These are phyloP conservation scores for Aphelocoma coerulescens DNA, from an alignment of 2,113 vertebrate genomes.

Conservation along the genomic window DNA sequence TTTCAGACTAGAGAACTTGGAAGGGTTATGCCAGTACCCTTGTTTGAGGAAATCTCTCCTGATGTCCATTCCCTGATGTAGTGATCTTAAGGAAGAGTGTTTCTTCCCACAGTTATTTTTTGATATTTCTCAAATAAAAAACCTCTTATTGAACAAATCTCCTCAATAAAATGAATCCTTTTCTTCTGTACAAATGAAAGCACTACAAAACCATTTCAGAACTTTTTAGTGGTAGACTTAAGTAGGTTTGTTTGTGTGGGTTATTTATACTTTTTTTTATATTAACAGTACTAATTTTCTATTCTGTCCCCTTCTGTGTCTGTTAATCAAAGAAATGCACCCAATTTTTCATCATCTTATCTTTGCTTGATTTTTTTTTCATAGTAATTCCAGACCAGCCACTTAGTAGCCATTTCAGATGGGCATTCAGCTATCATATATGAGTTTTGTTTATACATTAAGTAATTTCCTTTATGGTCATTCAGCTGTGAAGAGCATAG, in stretches of 20 bases:
- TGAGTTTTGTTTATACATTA: not conserved
- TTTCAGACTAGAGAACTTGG: not conserved
- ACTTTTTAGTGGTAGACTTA: not conserved
- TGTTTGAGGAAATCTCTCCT: not conserved
- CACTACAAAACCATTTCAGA: not conserved
- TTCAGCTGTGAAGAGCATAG: not conserved
- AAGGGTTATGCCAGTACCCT: not conserved
- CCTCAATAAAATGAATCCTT: not conserved
- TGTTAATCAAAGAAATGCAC: conserved; percentile 19
- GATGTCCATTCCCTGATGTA: not conserved
- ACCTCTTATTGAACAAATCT: not conserved
- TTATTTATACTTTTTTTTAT: not conserved
- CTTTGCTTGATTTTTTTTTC: conserved; percentile 54
- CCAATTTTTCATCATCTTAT: conserved; percentile 20
- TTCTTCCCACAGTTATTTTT: not conserved
- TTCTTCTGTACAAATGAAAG: not conserved
- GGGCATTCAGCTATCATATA: not conserved
- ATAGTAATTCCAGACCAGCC: not conserved
- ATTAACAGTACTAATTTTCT: not conserved
- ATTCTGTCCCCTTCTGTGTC: not conserved
- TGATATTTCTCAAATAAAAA: not conserved
- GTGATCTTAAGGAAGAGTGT: not conserved
- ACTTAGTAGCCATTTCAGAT: not conserved
- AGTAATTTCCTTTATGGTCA: conserved; percentile 3
- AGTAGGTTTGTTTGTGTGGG: not conserved